Evolutionary conservation across 2,113 vertebrate genomes (phyloP), one percentile per base, ranked within the genome.

Genomic region (Megaceryle torquata): DNA sequence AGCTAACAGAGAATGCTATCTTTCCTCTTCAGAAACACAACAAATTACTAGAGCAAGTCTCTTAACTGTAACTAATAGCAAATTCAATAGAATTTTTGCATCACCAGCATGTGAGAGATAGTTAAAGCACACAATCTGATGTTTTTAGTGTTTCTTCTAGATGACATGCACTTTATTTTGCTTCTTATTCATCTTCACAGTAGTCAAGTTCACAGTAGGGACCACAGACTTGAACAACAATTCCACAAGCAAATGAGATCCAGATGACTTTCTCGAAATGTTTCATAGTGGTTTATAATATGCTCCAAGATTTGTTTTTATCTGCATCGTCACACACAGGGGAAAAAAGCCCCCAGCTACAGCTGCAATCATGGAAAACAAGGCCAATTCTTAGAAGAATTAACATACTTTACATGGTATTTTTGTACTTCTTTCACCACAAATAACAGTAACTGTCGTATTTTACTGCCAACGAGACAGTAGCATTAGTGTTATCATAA

Each of bases 161-260:
- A 83, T 54, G 44, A 68, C 19, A 83, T 4, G 54, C 20, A 39
- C n/a, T 71, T 86, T 12, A 50, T 64, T 90, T 93, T 67, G 60
- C 48, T 86, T 70, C 37, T 89, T 70, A 37, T 20, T 71, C 51
- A 51, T 86, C 33, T 70, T 81, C 69, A 90, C 64, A 80, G 50
- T 69, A 87, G 74, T 57, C 8, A 89, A 74, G 41, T 35, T 89
- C 59, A 94, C 63, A 86, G 48, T 63, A 94, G 76, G 81, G 53
- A 71, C 46, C 44, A 21, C 88, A 78, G 68, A 56, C 75, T 80
- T 60, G 28, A 95, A 88, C 59, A 81, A 81, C 53, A 86, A 71
- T 88, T 78, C 79, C 59, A 71, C 72, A 81, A 78, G 29, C 8
- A 88, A 90, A 96, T 71, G 43, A 88, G 72, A 96, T 91, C 90